Conservation (phyloP, 2,888 invertebrate species). For the Mechanitis mazaeus region DNA sequence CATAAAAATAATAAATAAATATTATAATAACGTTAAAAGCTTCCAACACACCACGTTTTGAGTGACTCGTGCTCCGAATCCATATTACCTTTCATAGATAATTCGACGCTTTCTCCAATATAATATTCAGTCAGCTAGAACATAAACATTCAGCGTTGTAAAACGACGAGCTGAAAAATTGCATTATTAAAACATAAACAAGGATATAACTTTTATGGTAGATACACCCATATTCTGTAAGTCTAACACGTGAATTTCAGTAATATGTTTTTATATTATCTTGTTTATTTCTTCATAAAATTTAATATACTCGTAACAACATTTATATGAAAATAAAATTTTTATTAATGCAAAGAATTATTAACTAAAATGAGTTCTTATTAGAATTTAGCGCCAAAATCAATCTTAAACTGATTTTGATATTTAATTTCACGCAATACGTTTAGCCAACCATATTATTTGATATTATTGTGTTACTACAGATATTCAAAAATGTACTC, state of each 20-base stretch:
- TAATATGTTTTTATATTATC: neutral
- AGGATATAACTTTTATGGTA: slow-evolving; percentile 9
- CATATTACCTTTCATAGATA: slow-evolving; percentile 24
- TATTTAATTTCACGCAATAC: no score
- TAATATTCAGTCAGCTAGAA: slow-evolving; percentile 24
- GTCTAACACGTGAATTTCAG: slow-evolving; percentile 1
- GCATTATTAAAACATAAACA: slow-evolving; percentile 31
- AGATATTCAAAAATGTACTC: no score
- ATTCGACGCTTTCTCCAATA: slow-evolving; percentile 22
- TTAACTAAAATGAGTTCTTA: no score
- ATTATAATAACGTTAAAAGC: slow-evolving; percentile 9
- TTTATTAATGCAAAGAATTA: no score
- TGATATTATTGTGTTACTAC: no score
- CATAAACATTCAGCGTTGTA: slow-evolving; percentile 22
- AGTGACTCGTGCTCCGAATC: slow-evolving; percentile 19
- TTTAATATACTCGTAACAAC: neutral
- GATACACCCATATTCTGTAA: slow-evolving; percentile 6
- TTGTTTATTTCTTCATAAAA: neutral
- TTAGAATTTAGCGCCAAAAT: no score
- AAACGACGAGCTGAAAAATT: slow-evolving; percentile 29
- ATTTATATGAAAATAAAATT: no score
- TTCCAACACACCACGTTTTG: slow-evolving; percentile 10
- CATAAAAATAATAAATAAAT: neutral
- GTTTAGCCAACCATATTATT: no score
- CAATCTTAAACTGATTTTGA: no score